Evolutionary conservation across 2,888 invertebrate species (phyloP), one percentile per base, ranked within the genome.

Genomic region (Pristionchus exspectatus): DNA sequence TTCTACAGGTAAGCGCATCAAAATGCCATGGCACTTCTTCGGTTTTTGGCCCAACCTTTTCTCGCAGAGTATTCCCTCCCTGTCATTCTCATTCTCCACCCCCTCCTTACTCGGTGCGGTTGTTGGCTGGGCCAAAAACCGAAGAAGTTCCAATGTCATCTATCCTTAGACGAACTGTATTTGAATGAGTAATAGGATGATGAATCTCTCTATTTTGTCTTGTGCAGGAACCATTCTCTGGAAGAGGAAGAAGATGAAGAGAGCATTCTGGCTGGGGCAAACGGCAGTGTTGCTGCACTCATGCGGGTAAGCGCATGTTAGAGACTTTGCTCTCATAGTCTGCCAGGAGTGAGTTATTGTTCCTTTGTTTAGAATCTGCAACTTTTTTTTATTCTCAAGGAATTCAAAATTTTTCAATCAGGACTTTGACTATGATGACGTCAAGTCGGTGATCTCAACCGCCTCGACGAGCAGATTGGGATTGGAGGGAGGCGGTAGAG

Each of bases 381-480:
- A 30, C 69, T 77, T 50, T 77, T 77, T 33, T 33, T 18, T 21
- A 3, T 77, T 33, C 77, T 10, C 21, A 33, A 33, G 5, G 77
- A 14, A 54, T 54, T 5, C 10, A 18, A 84, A 10, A 84, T 9
- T 56, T 30, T 10, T 27, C 56, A 50, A 50, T 38, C 44, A 88
- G 81, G 44, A 81, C n/a, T 59, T 63, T n/a, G 88, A 88, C 38
- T 88, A 81, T 63, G 88, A 88, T 24, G 88, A 88, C 30, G 24
- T 38, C 33, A 88, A 88, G 38, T 88, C 88, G n/a, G 59, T 59
- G 0, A 38, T 88, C 7, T 88, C 88, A 12, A 27, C 81, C 0
- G 88, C 88, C 12, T 88, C 88, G 7, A 88, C 88, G 21, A 81
- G 81, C 59, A 88, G 74, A 88, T 56, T 88, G n/a, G 74, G 72